Evolutionary conservation across 1,140 invertebrate species (phyloP), one percentile per base, ranked within the genome.

Genomic region (Hormaphis cornu): DNA sequence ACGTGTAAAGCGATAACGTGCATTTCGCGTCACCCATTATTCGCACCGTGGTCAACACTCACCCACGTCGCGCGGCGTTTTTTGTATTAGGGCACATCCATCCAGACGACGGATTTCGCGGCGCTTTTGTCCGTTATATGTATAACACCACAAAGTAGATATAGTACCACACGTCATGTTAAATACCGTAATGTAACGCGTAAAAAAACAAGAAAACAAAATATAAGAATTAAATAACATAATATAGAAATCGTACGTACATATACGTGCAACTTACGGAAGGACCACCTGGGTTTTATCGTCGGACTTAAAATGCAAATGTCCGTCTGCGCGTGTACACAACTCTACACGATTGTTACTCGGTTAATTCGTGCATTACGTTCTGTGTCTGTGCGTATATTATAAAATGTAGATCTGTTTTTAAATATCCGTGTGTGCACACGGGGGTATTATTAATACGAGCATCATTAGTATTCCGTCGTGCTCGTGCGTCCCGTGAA

Each of bases 281-380:
- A 66, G 35, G 61, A 66, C 44, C 61, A 66, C 61, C 61, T 48
- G 40, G 44, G 44, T 50, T 22, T 20, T 40, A 40, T 61, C 40
- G 16, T 44, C 24, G 22, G 16, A 30, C 40, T 30, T 66, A 24
- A 50, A 48, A 22, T 48, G 14, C 7, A 37, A 37, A 37, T 37
- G 6, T 37, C 7, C 35, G 18, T 53, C 28, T 66, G 61, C 30
- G 35, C 48, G 50, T 50, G 9, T 7, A 24, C 40, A 66, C 30
- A 48, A 48, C 58, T 44, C n/a, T 66, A 66, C 30, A 48, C 44
- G 44, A 35, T 66, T 66, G 35, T 37, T 42, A 46, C n/a, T 33
- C 30, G 18, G 61, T 66, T 66, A 66, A 66, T 66, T 48, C 42
- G 44, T 66, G 28, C 20, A 35, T 30, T 22, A 18, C 8, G 4